Base-by-base conservation (phyloP, 2,888 invertebrate genomes). In the Drosophila suboccidentalis region DNA sequence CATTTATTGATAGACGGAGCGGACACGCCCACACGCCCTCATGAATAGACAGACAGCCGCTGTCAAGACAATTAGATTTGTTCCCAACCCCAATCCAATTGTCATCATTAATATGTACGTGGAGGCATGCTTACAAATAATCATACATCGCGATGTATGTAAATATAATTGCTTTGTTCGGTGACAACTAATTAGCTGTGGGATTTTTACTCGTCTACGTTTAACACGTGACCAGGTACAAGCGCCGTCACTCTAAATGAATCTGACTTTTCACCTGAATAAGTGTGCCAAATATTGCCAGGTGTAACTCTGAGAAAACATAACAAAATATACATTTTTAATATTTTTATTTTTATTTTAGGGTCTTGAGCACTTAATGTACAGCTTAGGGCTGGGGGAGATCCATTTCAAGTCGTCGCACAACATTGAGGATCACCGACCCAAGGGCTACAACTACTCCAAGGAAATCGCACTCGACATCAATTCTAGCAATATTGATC, bases 291-390 rank as follows among this genome's bases (percentile, higher is more conserved):
- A 75, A 34, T 53, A 22, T 38, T 22, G 13, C 17, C 26, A 67
- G 58, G 62, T n/a, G n/a, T 77, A 19, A 19, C 2, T 19, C 19
- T 19, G 19, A 19, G 19, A 19, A 19, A 2, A 19, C 19, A 19
- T 2, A 19, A 19, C 19, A 19, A 19, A 19, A 19, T 19, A 19
- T 2, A 19, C 1, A 19, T 19, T 19, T 1, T 19, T 19, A 19
- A 2, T 19, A n/a, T n/a, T 19, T 19, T 19, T 19, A 19, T 19
- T 19, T 19, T 19, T 19, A 19, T 2, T 19, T 19, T 19, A 95
- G 95, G 95, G 95, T 11, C 94, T 95, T 77, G 95, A 96, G 91
- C 95, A 95, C 82, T 92, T 95, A 50, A 92, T 95, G 91, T 94
- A 94, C 82, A 95, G 94, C 82, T 91, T 95, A 19, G 95, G 95